Base-by-base conservation (phyloP, 2,113 vertebrate genomes). In the Cricetomys ansorgei region DNA sequence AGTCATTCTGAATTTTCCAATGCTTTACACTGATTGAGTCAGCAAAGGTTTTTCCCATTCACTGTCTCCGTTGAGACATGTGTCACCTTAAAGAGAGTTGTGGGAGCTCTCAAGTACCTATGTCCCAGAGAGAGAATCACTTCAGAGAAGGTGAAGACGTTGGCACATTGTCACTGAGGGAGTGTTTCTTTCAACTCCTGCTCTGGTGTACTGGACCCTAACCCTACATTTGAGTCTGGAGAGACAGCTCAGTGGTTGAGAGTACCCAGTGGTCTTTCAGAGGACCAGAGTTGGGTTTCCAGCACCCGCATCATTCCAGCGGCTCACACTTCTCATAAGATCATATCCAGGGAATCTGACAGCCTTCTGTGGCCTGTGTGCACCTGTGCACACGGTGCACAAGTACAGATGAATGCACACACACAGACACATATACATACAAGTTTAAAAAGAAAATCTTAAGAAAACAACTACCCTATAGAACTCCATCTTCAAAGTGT, bases 1-100 rank as follows among this genome's bases (percentile, higher is more conserved):
- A 90, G 50, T 96, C 17, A 27, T 48, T 92, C 85, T 57, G 85
- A 55, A 59, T 72, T 84, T 93, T 84, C 80, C 90, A 69, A 76
- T 90, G 40, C 23, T 76, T 89, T 59, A 29, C 40, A 90, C 19
- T 83, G 57, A 95, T 64, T 96, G 65, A 88, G 29, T 57, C 23
- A 90, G 88, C 19, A 75, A 88, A 79, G 70, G n/a, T 43, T 62
- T 92, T 91, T 84, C 70, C 43, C 64, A 48, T 64, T 57, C 34
- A n/a, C 76, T 67, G 1, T 73, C 69, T 53, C 40, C 40, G 31
- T 29, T 64, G 64, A 94, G 34, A 48, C 57, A 89, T 45, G 40
- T 3, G 40, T 3, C 34, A 53, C 17, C 29, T 86, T 25, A 23
- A 59, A 50, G 2, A 17, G 40, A 90, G 34, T 48, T 0, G 1